Evolutionary conservation across 1,140 invertebrate genomes (phyloP).

Genomic region (Drosophila tani): DNA sequence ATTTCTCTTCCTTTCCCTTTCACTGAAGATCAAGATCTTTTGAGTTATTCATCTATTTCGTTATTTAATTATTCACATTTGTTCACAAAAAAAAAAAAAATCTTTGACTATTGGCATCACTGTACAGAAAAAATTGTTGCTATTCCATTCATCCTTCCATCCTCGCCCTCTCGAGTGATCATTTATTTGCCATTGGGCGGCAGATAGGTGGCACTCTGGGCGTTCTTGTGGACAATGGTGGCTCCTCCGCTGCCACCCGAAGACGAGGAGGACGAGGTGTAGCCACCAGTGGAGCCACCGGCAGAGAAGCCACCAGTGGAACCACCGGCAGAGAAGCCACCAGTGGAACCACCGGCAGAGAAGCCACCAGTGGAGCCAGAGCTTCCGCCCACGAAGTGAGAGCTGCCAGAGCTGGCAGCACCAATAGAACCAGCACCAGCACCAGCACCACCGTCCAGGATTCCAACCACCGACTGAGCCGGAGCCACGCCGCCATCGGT

Average conservation of each 20-base stretch:
- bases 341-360: neutral
- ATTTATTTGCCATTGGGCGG: conserved; percentile 63
- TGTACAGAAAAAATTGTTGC: conserved; percentile 43
- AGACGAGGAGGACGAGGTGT: conserved; percentile 3
- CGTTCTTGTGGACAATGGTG: conserved; percentile 35
- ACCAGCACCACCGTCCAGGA: conserved; percentile 69
- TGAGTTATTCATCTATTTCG: conserved; percentile 19
- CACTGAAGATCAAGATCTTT: too few relatives aligned
- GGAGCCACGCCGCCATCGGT: conserved; percentile 77
- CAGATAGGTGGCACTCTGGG: conserved; percentile 64
- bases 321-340: too few relatives aligned
- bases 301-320: too few relatives aligned
- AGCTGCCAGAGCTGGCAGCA: conserved; percentile 24
- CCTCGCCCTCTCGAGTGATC: neutral
- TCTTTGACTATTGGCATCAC: conserved; percentile 35
- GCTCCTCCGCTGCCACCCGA: conserved; percentile 24
- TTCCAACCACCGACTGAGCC: conserved; percentile 77
- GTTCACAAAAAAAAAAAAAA: conserved; percentile 42
- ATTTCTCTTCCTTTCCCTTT: too few relatives aligned
- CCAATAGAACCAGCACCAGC: conserved; percentile 25
- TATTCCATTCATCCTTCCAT: neutral
- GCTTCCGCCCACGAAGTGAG: conserved; percentile 22
- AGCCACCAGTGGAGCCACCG: too few relatives aligned
- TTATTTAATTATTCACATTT: conserved; percentile 26
- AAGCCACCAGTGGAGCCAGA: conserved; percentile 15